Conservation (phyloP, 2,888 invertebrate species). For the Shargacucullia verbasci region DNA sequence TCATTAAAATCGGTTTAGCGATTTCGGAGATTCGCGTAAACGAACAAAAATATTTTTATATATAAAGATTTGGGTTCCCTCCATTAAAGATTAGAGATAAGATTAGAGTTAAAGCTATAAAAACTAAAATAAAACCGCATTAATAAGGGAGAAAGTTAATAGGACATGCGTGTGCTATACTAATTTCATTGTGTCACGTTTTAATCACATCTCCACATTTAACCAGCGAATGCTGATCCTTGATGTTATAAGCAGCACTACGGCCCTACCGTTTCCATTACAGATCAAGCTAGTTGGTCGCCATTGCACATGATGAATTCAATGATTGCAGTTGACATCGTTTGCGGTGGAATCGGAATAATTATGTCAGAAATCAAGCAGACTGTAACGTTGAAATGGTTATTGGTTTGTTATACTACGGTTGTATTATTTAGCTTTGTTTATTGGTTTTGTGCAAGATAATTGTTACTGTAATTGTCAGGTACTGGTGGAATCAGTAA, state of each 20-base stretch:
- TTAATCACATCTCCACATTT: conserved; percentile 53
- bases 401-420: conserved; percentile 49
- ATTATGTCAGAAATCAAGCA: conserved; percentile 64
- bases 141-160: conserved; percentile 34
- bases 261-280: conserved; percentile 13
- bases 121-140: conserved; percentile 10
- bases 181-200: conserved; percentile 57
- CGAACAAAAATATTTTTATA: no score
- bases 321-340: conserved; percentile 71
- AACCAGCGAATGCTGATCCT: conserved; percentile 42
- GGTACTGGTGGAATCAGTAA: no score
- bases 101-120: no score
- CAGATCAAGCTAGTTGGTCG: conserved; percentile 48
- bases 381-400: conserved; percentile 56
- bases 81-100: no score
- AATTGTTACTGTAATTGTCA: no score
- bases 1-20: no score
- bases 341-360: conserved; percentile 64
- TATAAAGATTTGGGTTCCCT: no score
- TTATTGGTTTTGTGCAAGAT: no score
- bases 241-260: conserved; percentile 8
- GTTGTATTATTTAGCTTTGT: not conserved
- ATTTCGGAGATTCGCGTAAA: no score
- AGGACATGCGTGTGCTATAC: conserved; percentile 29
- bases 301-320: conserved; percentile 60